A percentile compares a stretch with the other conserved stretches of the same genome.
Evolutionary conservation across 2,113 vertebrate species (phyloP).

Genomic region (Oenanthe oenanthe): DNA sequence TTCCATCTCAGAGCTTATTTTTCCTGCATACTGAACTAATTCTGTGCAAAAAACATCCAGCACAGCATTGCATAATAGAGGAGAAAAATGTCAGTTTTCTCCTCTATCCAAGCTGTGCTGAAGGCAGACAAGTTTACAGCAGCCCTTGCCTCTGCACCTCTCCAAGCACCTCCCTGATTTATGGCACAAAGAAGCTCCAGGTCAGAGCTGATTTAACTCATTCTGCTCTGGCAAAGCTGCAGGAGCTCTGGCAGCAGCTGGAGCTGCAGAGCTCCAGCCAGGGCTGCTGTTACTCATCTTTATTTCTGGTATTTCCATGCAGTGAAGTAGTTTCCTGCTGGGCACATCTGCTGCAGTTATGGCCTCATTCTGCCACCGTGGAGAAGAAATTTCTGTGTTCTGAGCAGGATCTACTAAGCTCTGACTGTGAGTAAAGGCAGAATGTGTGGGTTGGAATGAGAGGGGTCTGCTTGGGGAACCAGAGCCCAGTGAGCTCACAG

Average conservation of each 20-base stretch:
- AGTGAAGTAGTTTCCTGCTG: neutral
- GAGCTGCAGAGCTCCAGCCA: neutral
- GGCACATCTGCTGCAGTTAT: conserved; percentile 29
- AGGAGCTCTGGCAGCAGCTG: neutral
- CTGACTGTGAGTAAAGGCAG: neutral
- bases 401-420: neutral
- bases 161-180: neutral
- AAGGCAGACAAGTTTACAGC: neutral
- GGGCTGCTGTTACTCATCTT: neutral
- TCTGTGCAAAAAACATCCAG: neutral
- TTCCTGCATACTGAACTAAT: neutral
- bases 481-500: neutral
- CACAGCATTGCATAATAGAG: neutral
- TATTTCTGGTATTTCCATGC: neutral
- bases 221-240: neutral
- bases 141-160: neutral
- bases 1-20: neutral
- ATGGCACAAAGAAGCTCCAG: neutral
- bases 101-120: neutral
- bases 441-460: neutral
- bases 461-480: neutral
- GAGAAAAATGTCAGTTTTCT: neutral
- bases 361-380: neutral
- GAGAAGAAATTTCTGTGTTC: neutral
- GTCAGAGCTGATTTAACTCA: neutral